phyloP scores from a whole-genome alignment of 2,113 vertebrate genomes.

The Condylura cristata region DNA sequence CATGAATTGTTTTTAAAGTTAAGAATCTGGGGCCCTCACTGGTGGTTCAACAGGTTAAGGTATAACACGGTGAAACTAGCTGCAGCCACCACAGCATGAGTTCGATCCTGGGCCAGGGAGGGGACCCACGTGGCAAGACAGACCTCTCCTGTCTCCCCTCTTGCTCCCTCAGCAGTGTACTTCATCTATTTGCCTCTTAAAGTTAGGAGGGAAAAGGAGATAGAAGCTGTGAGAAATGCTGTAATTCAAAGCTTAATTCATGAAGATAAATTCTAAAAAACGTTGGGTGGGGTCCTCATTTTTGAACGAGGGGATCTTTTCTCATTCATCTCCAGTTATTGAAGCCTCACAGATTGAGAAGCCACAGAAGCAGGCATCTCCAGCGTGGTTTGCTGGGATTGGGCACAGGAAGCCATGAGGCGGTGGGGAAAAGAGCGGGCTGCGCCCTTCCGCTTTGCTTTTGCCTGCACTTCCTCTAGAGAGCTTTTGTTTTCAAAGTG shows the following conservation, averaged over 20 bases:
- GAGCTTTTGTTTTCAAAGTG: slow-evolving; percentile 63
- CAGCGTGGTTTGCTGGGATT: not conserved
- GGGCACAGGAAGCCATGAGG: not conserved
- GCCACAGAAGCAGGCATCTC: not conserved
- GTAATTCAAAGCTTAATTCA: not conserved
- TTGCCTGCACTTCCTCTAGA: slow-evolving; percentile 58
- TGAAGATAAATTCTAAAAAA: not conserved
- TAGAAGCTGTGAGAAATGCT: not conserved
- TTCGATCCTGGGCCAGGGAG: too few relatives aligned
- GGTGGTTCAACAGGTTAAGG: too few relatives aligned
- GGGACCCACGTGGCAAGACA: too few relatives aligned
- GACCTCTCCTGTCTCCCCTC: too few relatives aligned
- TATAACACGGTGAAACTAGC: too few relatives aligned
- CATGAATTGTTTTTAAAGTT: not conserved
- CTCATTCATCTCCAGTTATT: not conserved
- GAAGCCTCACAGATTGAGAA: not conserved
- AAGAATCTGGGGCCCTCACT: too few relatives aligned
- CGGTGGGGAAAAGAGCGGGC: not conserved
- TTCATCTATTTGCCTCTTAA: too few relatives aligned
- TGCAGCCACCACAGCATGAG: too few relatives aligned
- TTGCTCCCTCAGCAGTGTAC: too few relatives aligned
- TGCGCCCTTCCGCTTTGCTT: slow-evolving; percentile 62
- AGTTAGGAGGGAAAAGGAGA: not conserved
- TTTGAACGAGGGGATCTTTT: not conserved
- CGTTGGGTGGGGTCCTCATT: not conserved